Base-by-base conservation (phyloP, 1,140 invertebrate species). In the Drosophila takahashii region DNA sequence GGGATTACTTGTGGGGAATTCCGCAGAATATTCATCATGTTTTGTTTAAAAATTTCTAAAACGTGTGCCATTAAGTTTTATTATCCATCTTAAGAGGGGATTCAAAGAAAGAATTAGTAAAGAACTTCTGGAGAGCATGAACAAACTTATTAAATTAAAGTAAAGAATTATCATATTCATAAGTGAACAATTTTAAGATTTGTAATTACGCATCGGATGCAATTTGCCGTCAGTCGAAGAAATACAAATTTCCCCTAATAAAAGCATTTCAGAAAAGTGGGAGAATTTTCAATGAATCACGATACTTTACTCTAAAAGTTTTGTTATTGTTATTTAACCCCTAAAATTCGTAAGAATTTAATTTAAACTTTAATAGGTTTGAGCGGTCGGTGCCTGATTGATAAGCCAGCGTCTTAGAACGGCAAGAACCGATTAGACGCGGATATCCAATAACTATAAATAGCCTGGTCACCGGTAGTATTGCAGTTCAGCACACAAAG, bases 401-500 rank as follows among this genome's bases (percentile, higher is more conserved):
- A 87, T 85, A 77, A 67, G 64, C 47, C 65, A 32, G 47, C 65
- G 47, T 22, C 50, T 70, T 64, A 48, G 64, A 70, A 70, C 27
- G 51, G 9, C 18, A 57, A 71, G 67, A 71, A 71, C 67, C 39
- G 67, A 71, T 71, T 65, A 27, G 51, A 42, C 26, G 66, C 6
- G 26, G 26, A 47, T 69, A 57, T 69, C 34, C 67, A 71, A 71
- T 71, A 71, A 71, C 70, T 71, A 71, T 71, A 70, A 70, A 71
- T 70, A 70, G 64, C 41, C 51, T 65, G 52, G 65, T 39, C 34
- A 11, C 16, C 36, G 42, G n/a, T 37, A 26, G 9, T 37, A 44
- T 37, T 70, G 70, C 52, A 41, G 50, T 58, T 47, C 83, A 85
- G 81, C 78, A 61, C 74, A 78, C 41, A 22, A 51, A 53, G 36